phyloP scores from a whole-genome alignment of 2,888 invertebrate species.

The Sminthurinus aureus region DNA sequence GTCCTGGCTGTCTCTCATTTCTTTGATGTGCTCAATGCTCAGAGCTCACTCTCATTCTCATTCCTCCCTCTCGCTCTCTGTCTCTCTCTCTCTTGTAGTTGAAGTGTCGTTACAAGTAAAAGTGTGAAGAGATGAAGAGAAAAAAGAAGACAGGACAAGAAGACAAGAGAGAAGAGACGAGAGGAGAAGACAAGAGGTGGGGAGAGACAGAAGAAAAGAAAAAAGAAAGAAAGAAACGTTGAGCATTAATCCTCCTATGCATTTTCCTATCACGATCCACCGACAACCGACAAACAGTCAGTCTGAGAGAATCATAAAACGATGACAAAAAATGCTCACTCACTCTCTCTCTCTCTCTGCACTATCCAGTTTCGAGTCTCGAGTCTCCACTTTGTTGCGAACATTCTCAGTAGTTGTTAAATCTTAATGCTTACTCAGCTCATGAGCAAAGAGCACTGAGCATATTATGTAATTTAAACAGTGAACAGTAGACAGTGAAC shows the following conservation, averaged over 20 bases:
- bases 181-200: background rate
- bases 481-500: too few species aligned
- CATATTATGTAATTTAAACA: too few species aligned
- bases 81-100: background rate
- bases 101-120: background rate
- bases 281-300: constrained; percentile 28
- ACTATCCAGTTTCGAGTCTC: background rate
- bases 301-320: constrained; percentile 37
- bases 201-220: background rate
- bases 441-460: too few species aligned
- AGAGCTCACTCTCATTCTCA: too few species aligned
- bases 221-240: constrained; percentile 19
- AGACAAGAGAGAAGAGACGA: background rate
- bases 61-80: constrained; percentile 5
- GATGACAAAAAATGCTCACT: constrained; percentile 30
- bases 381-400: background rate
- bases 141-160: background rate
- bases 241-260: constrained; percentile 34
- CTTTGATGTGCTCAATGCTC: constrained; percentile 2
- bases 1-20: constrained; percentile 10
- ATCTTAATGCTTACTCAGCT: too few species aligned
- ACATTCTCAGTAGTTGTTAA: too few species aligned
- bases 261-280: constrained; percentile 39
- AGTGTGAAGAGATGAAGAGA: constrained; percentile 4
- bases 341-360: background rate